Percentiles rank a stretch among this genome's conserved stretches.
phyloP scores from a whole-genome alignment of 2,113 vertebrate species.

The Sceloporus undulatus region DNA sequence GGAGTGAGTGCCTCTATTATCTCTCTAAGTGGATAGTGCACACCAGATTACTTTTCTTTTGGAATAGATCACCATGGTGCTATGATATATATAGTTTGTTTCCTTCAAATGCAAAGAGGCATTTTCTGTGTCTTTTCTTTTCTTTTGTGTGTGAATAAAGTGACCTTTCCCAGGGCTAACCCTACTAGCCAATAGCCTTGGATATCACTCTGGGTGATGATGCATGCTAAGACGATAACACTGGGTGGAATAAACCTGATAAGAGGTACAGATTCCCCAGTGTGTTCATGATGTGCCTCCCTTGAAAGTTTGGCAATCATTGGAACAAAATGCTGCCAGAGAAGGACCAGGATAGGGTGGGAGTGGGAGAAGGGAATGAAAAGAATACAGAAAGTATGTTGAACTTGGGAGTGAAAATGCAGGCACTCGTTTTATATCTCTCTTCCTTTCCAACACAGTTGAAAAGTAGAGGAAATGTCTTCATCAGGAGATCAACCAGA shows the following conservation, averaged over 20 bases:
- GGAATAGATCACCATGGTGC: constrained; percentile 85
- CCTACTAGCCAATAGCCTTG: constrained; percentile 75
- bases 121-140: constrained; percentile 62
- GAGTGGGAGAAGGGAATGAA: constrained; percentile 40
- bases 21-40: constrained; percentile 79
- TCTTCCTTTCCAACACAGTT: constrained; percentile 74
- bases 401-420: constrained; percentile 70
- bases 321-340: constrained; percentile 58
- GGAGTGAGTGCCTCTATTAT: constrained; percentile 80
- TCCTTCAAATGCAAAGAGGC: constrained; percentile 79
- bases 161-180: constrained; percentile 83
- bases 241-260: constrained; percentile 63
- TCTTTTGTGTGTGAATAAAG: constrained; percentile 75
- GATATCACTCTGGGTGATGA: constrained; percentile 72
- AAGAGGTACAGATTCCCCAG: constrained; percentile 65
- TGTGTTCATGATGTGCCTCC: constrained; percentile 74
- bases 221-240: constrained; percentile 58
- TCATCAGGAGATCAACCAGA: constrained; percentile 77
- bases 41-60: constrained; percentile 80
- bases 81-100: constrained; percentile 72
- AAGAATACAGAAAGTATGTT: constrained; percentile 69
- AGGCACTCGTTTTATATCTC: constrained; percentile 72
- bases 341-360: constrained; percentile 60
- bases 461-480: constrained; percentile 75
- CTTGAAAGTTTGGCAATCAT: constrained; percentile 58